These are phyloP conservation scores for Prunella himalayana DNA, from an alignment of 2,113 vertebrate species.

Conservation along the genomic window DNA sequence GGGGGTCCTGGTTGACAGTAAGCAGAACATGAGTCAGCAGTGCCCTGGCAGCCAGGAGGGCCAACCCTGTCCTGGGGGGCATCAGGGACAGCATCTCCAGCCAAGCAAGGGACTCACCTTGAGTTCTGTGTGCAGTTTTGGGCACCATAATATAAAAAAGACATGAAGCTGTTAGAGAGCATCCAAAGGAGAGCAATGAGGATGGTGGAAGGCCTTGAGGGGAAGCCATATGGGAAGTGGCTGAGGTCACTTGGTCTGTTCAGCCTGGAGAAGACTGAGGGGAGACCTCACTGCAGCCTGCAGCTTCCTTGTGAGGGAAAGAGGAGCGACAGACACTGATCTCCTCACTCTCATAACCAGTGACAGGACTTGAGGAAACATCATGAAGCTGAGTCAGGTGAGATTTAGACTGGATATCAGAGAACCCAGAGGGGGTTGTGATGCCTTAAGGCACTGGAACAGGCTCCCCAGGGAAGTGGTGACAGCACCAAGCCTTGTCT, in stretches of 20 bases:
- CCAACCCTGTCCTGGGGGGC: background rate
- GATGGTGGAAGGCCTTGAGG: background rate
- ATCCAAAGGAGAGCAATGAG: background rate
- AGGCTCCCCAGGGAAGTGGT: background rate
- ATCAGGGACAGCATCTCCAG: background rate
- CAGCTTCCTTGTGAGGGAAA: background rate
- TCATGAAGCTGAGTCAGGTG: background rate
- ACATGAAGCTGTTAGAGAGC: background rate
- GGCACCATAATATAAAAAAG: background rate
- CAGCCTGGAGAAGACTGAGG: background rate
- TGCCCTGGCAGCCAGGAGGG: background rate
- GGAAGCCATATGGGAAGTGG: rapidly evolving
- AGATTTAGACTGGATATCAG: background rate
- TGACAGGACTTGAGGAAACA: background rate
- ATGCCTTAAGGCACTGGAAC: background rate
- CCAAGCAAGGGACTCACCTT: background rate
- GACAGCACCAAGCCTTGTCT: background rate
- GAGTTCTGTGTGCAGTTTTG: background rate
- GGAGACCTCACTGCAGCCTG: background rate
- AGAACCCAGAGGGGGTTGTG: background rate
- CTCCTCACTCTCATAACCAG: background rate
- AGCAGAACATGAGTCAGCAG: background rate
- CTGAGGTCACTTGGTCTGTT: background rate
- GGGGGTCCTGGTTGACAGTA: too few species aligned
- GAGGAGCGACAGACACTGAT: background rate